Evolutionary conservation across 2,888 invertebrate genomes (phyloP), one percentile per base, ranked within the genome.

Genomic region (Drosophila leonis): DNA sequence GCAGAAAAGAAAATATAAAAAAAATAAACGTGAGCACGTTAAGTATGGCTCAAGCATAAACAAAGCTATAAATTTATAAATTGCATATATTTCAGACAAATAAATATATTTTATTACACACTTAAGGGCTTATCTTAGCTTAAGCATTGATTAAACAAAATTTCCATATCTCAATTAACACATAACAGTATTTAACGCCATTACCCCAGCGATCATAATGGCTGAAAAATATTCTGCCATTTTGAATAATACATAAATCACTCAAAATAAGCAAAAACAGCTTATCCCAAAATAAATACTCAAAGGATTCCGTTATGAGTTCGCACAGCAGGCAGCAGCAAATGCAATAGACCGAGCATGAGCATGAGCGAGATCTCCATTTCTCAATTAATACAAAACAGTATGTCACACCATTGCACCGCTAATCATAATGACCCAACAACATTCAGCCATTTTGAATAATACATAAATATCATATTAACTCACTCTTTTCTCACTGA

Each of bases 11-110:
- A 33, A 31, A 42, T 31, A 42, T 24, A 6, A 52, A 20, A 24
- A 42, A 13, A 37, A 27, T 6, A 54, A 72, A 56, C 49, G 48
- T 77, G 57, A 8, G 54, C 27, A 49, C 29, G 18, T 33, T 33
- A 57, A 60, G 18, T 33, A 44, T 55, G 18, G n/a, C 20, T n/a
- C 13, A 4, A 51, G 13, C 18, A 33, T 13, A 24, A 55, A 41
- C 6, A 29, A 2, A 29, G 33, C 10, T 29, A 44, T 31, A 56
- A 56, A 56, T 33, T 24, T 27, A 20, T 46, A 46, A 46, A 48
- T 46, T 15, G 27, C 3, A 20, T 9, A 8, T 18, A 10, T 12
- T 12, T 6, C 0, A 44, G 2, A 3, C 0, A 2, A 49, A 31
- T 24, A 2, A 49, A 31, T 24, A 24, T 3, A 8, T 24, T 24